Evolutionary conservation across 2,797 vertebrate species (phyloP), one percentile per base, ranked within the genome.

Genomic region (Aldrovandia affinis): DNA sequence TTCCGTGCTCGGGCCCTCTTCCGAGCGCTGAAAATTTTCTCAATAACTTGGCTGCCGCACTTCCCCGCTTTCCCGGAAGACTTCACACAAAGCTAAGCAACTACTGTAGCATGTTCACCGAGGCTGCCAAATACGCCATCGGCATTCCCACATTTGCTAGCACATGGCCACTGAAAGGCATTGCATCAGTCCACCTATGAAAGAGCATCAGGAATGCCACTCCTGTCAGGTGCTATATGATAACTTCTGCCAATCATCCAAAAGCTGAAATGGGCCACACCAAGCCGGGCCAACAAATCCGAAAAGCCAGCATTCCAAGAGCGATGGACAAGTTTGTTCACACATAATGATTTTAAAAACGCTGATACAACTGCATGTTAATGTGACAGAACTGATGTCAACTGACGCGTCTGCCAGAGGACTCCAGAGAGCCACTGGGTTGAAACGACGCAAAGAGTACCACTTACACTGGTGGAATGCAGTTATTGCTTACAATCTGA

Each of bases 231-330:
- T 39, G 65, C 33, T 20, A 36, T 20, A 30, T 39, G 33, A 10
- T 39, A 1, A 77, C 39, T 9, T 4, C 65, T 47, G 39, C 73
- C 42, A 25, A 44, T 47, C 39, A n/a, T n/a, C 39, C 22, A 44
- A 77, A 42, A 18, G n/a, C 73, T 2, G 73, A 77, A 25, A 77
- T 2, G 42, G 73, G 73, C 39, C 73, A 77, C 73, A 47, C 15
- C 73, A 77, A 77, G 73, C 33, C 65, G 30, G 2, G 65, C 73
- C 73, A 47, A 73, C 68, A 22, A 77, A 28, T 44, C 73, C 25
- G 22, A 77, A 42, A 73, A 73, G 33, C 36, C n/a, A 20, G 12
- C 50, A 52, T 52, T 52, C 12, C 50, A 52, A 42, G 68, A 73
- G 68, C 39, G 68, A 18, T 14, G 39, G 68, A 68, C 33, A 57